Evolutionary conservation across 2,113 vertebrate species (phyloP), one percentile per base, ranked within the genome.

Genomic region (Cyphomyrus plagiostoma): DNA sequence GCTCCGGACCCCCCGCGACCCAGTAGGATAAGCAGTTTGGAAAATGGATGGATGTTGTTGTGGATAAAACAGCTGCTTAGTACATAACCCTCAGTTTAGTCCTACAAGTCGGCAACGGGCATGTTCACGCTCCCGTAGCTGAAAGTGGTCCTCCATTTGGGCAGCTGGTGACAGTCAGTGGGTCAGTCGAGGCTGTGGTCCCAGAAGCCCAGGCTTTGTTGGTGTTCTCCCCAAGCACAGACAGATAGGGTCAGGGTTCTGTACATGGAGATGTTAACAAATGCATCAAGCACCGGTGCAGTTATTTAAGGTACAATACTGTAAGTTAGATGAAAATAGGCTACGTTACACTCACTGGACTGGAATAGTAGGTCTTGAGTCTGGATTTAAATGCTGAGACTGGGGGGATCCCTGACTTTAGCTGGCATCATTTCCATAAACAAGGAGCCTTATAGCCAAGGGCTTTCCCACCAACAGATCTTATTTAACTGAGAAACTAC

Each of bases 241-340:
- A 77, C 70, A 77, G 1, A 77, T 35, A 77, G 70, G 70, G 70
- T 74, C 66, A 74, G 66, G 30, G 26, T 74, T 26, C 26, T 15
- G 66, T 74, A 74, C 35, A 6, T 35, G 30, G 70, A 77, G 70
- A 77, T 15, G 4, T 11, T 77, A 77, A 77, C 15, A 77, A 77
- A 77, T 35, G 35, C 35, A 19, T 80, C 13, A 17, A 42, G 15
- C 35, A 80, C 74, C 2, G 74, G 30, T 42, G 30, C 30, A 19
- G 74, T 19, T 80, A 80, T 80, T 80, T 80, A 80, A 80, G 74
- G 74, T 52, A 52, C 50, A 52, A n/a, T n/a, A n/a, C n/a, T n/a
- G 13, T 80, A 42, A 39, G 74, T 19, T 80, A 80, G 30, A 80
- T 2, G 4, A 80, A 80, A 80, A 80, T 80, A 80, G 74, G 74